Percentiles rank a stretch among this genome's conserved stretches.
Conservation (phyloP, 2,113 vertebrate species). For the Hippocampus barbouri region DNA sequence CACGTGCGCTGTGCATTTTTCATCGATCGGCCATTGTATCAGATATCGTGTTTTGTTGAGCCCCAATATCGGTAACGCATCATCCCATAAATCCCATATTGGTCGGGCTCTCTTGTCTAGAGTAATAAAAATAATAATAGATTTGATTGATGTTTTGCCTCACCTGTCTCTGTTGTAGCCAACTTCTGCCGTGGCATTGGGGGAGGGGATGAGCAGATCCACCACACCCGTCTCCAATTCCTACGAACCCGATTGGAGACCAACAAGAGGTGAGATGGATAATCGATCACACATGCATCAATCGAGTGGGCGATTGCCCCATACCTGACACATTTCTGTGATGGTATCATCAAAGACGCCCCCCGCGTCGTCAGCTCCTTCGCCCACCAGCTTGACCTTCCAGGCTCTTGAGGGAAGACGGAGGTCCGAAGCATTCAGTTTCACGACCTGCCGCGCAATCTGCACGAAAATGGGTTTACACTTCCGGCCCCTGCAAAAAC, state of each 20-base stretch:
- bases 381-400: conserved; percentile 80
- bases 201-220: conserved; percentile 77
- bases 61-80: too few relatives aligned
- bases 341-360: conserved; percentile 81
- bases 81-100: too few relatives aligned
- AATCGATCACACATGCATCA: not conserved
- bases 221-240: conserved; percentile 77
- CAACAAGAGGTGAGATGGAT: too few relatives aligned
- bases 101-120: too few relatives aligned
- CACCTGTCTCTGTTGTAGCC: conserved; percentile 80
- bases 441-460: conserved; percentile 79
- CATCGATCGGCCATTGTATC: too few relatives aligned
- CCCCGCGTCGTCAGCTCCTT: conserved; percentile 76
- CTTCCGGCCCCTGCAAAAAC: conserved; percentile 68
- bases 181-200: conserved; percentile 76
- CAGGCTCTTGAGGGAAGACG: conserved; percentile 77
- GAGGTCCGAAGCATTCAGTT: conserved; percentile 75
- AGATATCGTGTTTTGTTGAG: too few relatives aligned
- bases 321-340: conserved; percentile 80
- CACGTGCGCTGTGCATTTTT: too few relatives aligned
- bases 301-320: not conserved
- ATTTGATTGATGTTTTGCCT: not conserved
- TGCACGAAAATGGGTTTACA: conserved; percentile 80
- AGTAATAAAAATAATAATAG: not conserved
- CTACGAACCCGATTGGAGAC: conserved; percentile 37